phyloP scores from a whole-genome alignment of 1,140 invertebrate species.

The Aradophagus sp. region DNA sequence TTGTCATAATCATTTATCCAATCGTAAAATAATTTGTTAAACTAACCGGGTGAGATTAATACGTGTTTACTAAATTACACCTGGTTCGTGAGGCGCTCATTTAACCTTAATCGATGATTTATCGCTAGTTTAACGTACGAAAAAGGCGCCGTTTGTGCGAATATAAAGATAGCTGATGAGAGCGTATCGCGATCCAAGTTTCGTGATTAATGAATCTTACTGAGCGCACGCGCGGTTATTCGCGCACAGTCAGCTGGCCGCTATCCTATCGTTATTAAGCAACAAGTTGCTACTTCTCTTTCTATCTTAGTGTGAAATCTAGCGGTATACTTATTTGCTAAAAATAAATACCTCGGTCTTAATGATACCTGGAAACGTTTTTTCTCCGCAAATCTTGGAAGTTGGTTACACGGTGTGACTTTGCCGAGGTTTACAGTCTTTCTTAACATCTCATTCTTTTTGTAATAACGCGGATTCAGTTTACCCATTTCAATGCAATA shows the following conservation, averaged over 20 bases:
- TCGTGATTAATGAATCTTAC: slow-evolving; percentile 56
- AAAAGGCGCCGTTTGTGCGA: slow-evolving; percentile 23
- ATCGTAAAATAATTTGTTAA: no score
- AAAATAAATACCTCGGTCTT: slow-evolving; percentile 44
- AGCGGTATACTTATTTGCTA: slow-evolving; percentile 37
- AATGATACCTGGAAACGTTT: slow-evolving; percentile 39
- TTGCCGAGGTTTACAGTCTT: no score
- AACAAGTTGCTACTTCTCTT: slow-evolving; percentile 60
- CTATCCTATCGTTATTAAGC: slow-evolving; percentile 58
- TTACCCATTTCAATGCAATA: no score
- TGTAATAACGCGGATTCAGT: no score
- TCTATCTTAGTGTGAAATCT: slow-evolving; percentile 54
- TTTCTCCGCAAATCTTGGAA: slow-evolving; percentile 18
- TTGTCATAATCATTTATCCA: no score
- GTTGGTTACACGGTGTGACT: no score
- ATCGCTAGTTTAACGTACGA: slow-evolving; percentile 5
- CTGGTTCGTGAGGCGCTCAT: no score
- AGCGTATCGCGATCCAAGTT: slow-evolving; percentile 32
- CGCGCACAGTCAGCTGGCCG: slow-evolving; percentile 51
- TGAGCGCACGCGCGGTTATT: slow-evolving; percentile 53
- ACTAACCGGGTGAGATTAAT: no score
- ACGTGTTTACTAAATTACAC: no score
- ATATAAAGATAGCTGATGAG: slow-evolving; percentile 41
- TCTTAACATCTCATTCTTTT: no score
- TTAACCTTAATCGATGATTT: slow-evolving; percentile 30